Percentiles rank a stretch among this genome's conserved stretches.
These are phyloP conservation scores for Coptodon bakossiorum DNA, from an alignment of 2,113 vertebrate genomes.

Conservation along the genomic window DNA sequence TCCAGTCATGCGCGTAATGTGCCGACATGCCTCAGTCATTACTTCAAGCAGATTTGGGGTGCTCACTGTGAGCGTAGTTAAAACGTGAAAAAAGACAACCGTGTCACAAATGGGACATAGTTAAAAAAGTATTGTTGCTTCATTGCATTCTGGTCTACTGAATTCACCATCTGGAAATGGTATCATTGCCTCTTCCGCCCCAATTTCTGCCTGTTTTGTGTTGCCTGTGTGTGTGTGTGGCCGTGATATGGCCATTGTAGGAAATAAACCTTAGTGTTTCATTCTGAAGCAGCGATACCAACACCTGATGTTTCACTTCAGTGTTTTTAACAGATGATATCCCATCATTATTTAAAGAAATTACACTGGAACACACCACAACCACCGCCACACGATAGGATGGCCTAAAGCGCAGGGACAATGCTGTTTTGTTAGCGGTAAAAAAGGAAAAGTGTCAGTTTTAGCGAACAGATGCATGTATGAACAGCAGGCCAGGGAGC, in stretches of 20 bases:
- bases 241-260: accelerated
- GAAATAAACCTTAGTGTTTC: background rate
- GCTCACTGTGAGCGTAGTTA: background rate
- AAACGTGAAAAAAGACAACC: background rate
- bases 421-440: background rate
- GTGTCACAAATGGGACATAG: background rate
- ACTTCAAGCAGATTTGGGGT: background rate
- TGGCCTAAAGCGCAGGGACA: background rate
- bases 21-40: background rate
- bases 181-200: background rate
- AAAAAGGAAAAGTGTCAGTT: background rate
- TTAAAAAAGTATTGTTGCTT: background rate
- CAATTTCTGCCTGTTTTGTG: background rate
- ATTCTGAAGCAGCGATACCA: background rate
- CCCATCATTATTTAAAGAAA: background rate
- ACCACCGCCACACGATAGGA: background rate
- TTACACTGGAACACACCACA: background rate
- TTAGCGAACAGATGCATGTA: background rate
- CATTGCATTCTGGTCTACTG: background rate
- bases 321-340: background rate
- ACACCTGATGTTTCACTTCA: background rate
- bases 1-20: background rate
- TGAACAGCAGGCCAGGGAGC: conserved; percentile 31
- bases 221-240: background rate
- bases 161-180: background rate